A percentile compares a stretch with the other conserved stretches of the same genome.
Evolutionary conservation across 2,888 invertebrate species (phyloP).

Genomic region (Ommatoiulus sabulosus): DNA sequence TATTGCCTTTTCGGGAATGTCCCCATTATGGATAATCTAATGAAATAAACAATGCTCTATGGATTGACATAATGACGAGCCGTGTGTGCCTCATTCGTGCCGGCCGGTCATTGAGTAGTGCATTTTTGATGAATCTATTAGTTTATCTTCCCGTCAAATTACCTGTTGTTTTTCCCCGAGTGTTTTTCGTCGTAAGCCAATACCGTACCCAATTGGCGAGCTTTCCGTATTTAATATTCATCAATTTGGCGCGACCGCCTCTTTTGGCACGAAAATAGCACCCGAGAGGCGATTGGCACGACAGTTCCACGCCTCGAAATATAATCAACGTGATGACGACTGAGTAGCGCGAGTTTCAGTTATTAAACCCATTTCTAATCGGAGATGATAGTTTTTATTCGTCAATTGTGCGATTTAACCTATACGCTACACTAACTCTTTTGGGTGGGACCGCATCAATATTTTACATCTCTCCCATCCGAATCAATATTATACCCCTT

Average conservation of each 20-base stretch:
- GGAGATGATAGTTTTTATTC: too few species aligned
- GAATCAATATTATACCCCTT: too few species aligned
- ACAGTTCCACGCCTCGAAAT: neutral
- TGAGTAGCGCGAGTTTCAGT: neutral
- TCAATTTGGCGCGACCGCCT: neutral
- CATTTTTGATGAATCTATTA: conserved; percentile 22
- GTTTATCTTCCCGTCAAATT: neutral
- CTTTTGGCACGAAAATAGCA: neutral
- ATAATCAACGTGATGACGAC: neutral
- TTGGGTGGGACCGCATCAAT: too few species aligned
- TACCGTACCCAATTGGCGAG: neutral
- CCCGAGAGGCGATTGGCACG: neutral
- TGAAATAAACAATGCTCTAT: neutral
- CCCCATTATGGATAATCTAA: neutral
- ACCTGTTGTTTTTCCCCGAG: neutral
- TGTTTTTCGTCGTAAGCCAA: neutral
- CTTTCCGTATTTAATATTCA: conserved; percentile 7
- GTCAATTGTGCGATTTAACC: too few species aligned
- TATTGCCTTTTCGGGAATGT: neutral
- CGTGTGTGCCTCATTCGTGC: neutral
- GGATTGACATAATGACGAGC: neutral
- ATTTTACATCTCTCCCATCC: too few species aligned
- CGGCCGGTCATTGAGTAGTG: neutral
- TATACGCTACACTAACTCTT: too few species aligned
- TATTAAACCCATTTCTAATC: neutral